These are phyloP conservation scores for Cheracebus regulus DNA, from an alignment of 2,797 vertebrate species.

Conservation along the genomic window DNA sequence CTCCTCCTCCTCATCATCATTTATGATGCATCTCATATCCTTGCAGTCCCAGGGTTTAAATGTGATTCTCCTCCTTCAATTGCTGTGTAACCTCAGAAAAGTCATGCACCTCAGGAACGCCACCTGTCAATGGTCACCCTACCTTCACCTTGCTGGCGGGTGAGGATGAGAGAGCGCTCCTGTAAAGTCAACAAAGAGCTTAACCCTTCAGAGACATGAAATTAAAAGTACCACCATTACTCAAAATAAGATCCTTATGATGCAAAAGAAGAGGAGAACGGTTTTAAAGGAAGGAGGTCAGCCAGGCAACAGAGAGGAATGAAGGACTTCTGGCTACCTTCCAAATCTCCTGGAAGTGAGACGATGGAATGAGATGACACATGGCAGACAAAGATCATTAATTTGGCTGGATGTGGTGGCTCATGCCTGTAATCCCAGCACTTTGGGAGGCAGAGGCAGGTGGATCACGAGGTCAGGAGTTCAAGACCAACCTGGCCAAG, in stretches of 20 bases:
- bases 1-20: background rate
- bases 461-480: too few species aligned
- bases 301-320: background rate
- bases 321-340: background rate
- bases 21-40: background rate
- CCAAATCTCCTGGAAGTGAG: rapidly evolving
- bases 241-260: background rate
- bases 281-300: background rate
- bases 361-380: background rate
- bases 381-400: background rate
- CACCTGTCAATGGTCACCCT: rapidly evolving
- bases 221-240: background rate
- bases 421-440: too few species aligned
- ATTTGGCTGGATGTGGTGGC: too few species aligned
- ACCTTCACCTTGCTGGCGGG: background rate
- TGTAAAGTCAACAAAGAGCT: background rate
- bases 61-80: background rate
- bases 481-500: too few species aligned
- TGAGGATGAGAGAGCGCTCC: background rate
- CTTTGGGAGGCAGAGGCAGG: too few species aligned
- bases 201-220: background rate
- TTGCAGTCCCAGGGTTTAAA: background rate
- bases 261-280: background rate
- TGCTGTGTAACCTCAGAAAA: background rate
- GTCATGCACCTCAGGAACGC: too few species aligned